Evolutionary conservation across 2,888 invertebrate genomes (phyloP).

Genomic region (Habrosyne pyritoides): DNA sequence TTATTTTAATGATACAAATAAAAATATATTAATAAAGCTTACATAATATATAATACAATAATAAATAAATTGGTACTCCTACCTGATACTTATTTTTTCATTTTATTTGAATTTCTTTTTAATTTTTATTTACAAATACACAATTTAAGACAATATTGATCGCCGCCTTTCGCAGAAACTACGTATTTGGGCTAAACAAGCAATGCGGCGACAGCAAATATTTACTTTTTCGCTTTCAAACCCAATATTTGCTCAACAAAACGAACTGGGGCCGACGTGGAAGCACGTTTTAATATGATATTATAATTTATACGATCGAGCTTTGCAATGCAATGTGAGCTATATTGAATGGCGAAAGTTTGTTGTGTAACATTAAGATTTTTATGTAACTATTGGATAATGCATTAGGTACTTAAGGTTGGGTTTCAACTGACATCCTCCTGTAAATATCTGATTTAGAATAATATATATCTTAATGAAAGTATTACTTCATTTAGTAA

Average conservation of each 20-base stretch:
- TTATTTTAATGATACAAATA: too few relatives aligned
- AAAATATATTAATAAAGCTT: too few relatives aligned
- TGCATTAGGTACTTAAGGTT: neutral
- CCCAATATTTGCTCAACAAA: slow-evolving; percentile 39
- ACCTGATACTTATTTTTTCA: neutral
- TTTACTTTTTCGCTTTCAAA: slow-evolving; percentile 48
- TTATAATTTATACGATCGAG: neutral
- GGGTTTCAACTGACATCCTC: too few relatives aligned
- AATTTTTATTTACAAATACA: neutral
- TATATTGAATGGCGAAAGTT: neutral
- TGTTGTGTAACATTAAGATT: neutral
- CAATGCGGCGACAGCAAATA: slow-evolving; percentile 17
- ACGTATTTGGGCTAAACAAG: slow-evolving; percentile 40
- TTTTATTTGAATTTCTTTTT: neutral
- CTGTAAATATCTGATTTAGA: too few relatives aligned
- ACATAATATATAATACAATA: too few relatives aligned
- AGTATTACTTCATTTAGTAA: too few relatives aligned
- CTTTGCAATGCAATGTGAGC: neutral
- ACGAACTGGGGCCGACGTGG: slow-evolving; percentile 34
- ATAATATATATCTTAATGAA: slow-evolving; percentile 13
- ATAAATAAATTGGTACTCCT: too few relatives aligned
- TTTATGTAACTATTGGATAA: slow-evolving; percentile 6
- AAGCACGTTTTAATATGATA: slow-evolving; percentile 25
- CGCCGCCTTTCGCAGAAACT: slow-evolving; percentile 24
- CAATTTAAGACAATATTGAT: slow-evolving; percentile 6